Percentiles rank a stretch among this genome's conserved stretches.
These are phyloP conservation scores for Varecia variegata DNA, from an alignment of 2,797 vertebrate species.

Conservation along the genomic window DNA sequence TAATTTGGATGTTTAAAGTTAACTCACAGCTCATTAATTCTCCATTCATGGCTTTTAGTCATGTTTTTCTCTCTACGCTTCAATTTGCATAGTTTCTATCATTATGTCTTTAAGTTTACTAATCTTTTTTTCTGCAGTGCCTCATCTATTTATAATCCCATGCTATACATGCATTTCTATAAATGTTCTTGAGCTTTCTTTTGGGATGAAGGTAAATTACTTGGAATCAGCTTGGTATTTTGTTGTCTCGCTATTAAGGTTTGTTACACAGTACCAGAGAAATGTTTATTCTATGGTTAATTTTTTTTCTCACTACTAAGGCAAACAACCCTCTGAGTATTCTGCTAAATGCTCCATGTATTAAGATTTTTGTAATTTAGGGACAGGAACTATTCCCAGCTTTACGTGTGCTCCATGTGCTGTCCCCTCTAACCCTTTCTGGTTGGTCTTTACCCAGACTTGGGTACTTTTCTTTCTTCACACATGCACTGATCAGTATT, in stretches of 20 bases:
- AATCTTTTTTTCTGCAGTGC: background rate
- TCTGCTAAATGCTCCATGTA: background rate
- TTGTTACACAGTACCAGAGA: background rate
- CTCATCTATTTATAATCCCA: background rate
- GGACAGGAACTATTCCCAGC: background rate
- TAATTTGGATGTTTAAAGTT: background rate
- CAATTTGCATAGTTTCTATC: background rate
- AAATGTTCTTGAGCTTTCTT: background rate
- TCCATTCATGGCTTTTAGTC: background rate
- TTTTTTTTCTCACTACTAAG: background rate
- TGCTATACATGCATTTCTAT: background rate
- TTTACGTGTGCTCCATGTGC: background rate
- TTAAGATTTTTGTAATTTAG: background rate
- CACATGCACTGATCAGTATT: background rate
- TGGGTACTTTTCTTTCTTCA: background rate
- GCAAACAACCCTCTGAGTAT: background rate
- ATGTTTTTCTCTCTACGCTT: background rate
- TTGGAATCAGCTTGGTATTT: background rate
- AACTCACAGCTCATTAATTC: background rate
- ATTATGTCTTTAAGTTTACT: background rate
- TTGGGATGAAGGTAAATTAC: background rate
- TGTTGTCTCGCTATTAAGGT: background rate
- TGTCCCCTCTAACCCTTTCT: no score
- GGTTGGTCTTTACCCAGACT: background rate
- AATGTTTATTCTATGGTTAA: constrained; percentile 5